A percentile compares a stretch with the other conserved stretches of the same genome.
Conservation (phyloP, 1,140 invertebrate genomes). For the Pemphigus obesinymphae region DNA sequence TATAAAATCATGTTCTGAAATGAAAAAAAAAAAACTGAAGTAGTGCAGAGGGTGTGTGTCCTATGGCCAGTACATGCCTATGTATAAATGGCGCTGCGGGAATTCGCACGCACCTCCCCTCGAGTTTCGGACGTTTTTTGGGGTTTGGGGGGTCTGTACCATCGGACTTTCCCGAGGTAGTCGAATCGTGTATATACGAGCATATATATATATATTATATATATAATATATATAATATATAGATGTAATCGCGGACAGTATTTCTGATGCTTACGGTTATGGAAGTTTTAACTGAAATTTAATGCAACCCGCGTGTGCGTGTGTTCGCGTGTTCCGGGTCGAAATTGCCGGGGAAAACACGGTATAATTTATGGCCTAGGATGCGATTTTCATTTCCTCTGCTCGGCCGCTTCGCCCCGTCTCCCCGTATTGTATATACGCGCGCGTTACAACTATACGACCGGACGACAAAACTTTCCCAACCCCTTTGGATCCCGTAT, state of each 20-base stretch:
- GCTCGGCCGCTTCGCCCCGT: not conserved
- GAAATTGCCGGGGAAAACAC: conserved; percentile 38
- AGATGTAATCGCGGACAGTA: conserved; percentile 31
- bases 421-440: not conserved
- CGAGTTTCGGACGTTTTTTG: not conserved
- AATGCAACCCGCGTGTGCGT: conserved; percentile 31
- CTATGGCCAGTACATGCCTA: too few species aligned
- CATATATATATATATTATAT: too few species aligned
- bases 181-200: not conserved
- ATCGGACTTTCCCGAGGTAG: not conserved
- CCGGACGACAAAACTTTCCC: conserved; percentile 38
- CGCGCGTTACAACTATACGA: not conserved
- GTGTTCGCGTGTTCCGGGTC: conserved; percentile 27
- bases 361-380: conserved; percentile 38
- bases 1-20: too few species aligned
- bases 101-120: too few species aligned
- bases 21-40: too few species aligned
- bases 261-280: conserved; percentile 37
- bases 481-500: conserved; percentile 10
- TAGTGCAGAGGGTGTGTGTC: too few species aligned
- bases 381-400: conserved; percentile 40
- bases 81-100: too few species aligned
- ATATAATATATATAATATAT: too few species aligned
- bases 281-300: conserved; percentile 41
- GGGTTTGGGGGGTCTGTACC: not conserved